Evolutionary conservation across 2,797 vertebrate genomes (phyloP), one percentile per base, ranked within the genome.

Genomic region (Rhinichthys osculus): DNA sequence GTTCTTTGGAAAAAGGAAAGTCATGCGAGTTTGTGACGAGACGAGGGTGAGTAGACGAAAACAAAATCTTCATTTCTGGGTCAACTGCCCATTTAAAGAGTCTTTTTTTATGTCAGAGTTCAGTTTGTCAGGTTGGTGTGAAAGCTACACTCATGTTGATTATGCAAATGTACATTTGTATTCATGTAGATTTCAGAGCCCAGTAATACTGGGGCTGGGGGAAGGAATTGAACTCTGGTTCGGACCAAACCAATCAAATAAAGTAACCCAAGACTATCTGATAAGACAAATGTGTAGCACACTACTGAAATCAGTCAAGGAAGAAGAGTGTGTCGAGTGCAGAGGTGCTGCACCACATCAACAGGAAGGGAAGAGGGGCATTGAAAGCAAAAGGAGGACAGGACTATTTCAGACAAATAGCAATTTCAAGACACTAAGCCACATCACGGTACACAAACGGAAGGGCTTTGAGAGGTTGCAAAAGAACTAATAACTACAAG

Each of bases 381-480:
- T 19, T 69, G 40, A 82, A 82, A 82, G 54, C 50, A 77, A 82
- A 62, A 82, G 50, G 35, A 85, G 83, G 62, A 82, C 38, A 78
- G 50, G 35, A 81, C n/a, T 47, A 57, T 73, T 42, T 33, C 81
- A 70, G 80, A 83, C 74, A 85, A 38, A 69, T n/a, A 85, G 66
- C 80, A 59, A 59, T 76, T 79, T 71, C 64, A 80, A 79, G 66
- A 84, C 83, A 85, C 66, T 76, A 78, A 72, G 59, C 84, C 84
- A 85, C 77, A 70, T 78, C 69, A 86, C 74, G 62, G 69, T 66
- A 86, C 84, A 87, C 81, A 85, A 72, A 90, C 82, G 66, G 35
- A 47, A 76, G 42, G 40, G 81, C 84, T 83, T 64, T 81, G 50
- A 71, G 47, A 86, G 57, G 72, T 42, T 69, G 62, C 80, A 81